These are phyloP conservation scores for Corynorhinus townsendii DNA, from an alignment of 2,113 vertebrate species.

Conservation along the genomic window DNA sequence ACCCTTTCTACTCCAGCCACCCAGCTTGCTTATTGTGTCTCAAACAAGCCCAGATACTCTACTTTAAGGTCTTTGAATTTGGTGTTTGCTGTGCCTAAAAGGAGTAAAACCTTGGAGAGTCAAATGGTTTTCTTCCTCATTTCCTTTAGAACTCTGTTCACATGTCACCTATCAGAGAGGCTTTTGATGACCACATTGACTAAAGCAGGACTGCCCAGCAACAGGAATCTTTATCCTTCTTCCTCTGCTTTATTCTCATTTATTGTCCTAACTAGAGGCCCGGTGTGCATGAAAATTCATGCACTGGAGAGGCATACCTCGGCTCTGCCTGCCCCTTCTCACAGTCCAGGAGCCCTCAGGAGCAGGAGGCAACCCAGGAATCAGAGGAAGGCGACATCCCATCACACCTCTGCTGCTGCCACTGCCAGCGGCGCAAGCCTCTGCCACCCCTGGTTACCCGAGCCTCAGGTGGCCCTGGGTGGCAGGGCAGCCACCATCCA, in stretches of 20 bases:
- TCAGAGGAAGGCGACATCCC: too few relatives aligned
- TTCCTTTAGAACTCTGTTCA: background rate
- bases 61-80: background rate
- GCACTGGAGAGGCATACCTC: too few relatives aligned
- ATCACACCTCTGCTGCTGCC: too few relatives aligned
- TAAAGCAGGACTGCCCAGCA: background rate
- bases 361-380: too few relatives aligned
- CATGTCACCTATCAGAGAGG: background rate
- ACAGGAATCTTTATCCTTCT: background rate
- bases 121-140: background rate
- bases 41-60: background rate
- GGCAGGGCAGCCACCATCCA: too few relatives aligned
- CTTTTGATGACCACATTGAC: background rate
- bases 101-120: background rate
- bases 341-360: too few relatives aligned
- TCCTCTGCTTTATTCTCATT: constrained; percentile 35
- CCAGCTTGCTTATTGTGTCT: background rate
- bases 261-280: background rate
- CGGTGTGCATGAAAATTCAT: too few relatives aligned
- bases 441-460: too few relatives aligned
- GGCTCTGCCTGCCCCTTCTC: too few relatives aligned
- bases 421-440: too few relatives aligned
- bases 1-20: background rate
- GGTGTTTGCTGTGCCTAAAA: background rate
- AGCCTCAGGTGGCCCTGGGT: too few relatives aligned